Conservation (phyloP, 1,140 invertebrate genomes). For the Drosophila funebris region DNA sequence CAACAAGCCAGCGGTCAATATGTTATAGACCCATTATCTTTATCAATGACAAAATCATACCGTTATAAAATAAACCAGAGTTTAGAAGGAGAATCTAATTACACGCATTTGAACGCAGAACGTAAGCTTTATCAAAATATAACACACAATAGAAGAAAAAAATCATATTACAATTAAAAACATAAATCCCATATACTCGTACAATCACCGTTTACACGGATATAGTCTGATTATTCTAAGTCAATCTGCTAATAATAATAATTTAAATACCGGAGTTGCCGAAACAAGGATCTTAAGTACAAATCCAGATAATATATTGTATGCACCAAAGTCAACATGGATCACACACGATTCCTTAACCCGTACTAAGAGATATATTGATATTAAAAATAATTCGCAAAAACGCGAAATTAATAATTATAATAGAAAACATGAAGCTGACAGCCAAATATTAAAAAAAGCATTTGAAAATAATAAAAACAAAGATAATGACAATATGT, state of each 20-base stretch:
- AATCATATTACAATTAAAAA: background rate
- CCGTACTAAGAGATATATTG: slow-evolving; percentile 14
- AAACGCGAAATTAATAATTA: no score
- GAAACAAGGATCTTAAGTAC: background rate
- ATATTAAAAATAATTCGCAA: background rate
- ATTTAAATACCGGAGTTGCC: background rate
- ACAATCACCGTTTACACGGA: slow-evolving; percentile 34
- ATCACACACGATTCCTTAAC: background rate
- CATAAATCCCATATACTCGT: background rate
- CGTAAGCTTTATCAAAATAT: background rate
- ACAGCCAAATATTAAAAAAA: slow-evolving; percentile 7
- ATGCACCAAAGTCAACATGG: no score
- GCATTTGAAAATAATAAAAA: background rate
- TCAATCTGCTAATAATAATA: slow-evolving; percentile 14
- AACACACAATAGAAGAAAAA: background rate
- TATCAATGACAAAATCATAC: slow-evolving; percentile 30
- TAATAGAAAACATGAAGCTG: background rate
- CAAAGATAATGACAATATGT: slow-evolving; percentile 1
- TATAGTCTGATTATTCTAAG: slow-evolving; percentile 73
- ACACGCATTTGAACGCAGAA: background rate
- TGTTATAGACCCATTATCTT: background rate
- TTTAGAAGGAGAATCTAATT: no score
- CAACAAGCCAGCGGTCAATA: slow-evolving; percentile 34
- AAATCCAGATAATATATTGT: background rate
- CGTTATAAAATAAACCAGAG: background rate